phyloP scores from a whole-genome alignment of 92 coral and sea anemone genomes.

The Hydrozoanthus gracilis region DNA sequence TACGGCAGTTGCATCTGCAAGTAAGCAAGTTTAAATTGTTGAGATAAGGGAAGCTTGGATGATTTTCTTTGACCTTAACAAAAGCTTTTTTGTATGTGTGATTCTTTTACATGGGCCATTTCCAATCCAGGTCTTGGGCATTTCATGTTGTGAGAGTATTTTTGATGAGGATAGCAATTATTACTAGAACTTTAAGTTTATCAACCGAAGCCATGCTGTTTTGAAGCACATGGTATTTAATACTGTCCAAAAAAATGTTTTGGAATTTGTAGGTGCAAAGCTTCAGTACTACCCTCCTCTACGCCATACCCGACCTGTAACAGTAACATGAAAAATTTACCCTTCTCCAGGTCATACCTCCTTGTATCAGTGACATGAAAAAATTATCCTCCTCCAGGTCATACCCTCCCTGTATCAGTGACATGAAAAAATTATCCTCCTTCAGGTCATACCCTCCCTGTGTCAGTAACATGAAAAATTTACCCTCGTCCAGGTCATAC shows the following conservation, averaged over 20 bases:
- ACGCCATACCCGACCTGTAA: background rate
- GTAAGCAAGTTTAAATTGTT: slow-evolving; percentile 45
- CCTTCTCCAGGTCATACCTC: too few species aligned
- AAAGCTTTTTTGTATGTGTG: background rate
- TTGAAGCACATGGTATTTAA: too few species aligned
- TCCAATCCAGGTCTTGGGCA: background rate
- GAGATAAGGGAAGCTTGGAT: background rate
- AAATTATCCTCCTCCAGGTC: background rate
- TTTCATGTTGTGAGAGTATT: too few species aligned
- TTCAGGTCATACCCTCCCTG: slow-evolving; percentile 38
- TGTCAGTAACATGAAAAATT: background rate
- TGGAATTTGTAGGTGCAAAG: too few species aligned
- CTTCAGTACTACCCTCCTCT: background rate
- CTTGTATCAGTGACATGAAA: too few species aligned
- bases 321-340: too few species aligned
- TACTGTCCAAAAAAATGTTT: too few species aligned
- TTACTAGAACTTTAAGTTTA: too few species aligned
- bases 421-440: background rate
- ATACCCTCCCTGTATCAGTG: background rate
- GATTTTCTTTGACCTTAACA: background rate
- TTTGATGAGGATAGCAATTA: too few species aligned
- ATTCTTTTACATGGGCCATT: background rate
- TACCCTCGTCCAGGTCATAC: too few species aligned
- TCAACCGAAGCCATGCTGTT: too few species aligned
- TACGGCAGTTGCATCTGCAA: slow-evolving; percentile 79